Conservation (phyloP, 2,797 vertebrate genomes). For the Halcyon leucocephala region DNA sequence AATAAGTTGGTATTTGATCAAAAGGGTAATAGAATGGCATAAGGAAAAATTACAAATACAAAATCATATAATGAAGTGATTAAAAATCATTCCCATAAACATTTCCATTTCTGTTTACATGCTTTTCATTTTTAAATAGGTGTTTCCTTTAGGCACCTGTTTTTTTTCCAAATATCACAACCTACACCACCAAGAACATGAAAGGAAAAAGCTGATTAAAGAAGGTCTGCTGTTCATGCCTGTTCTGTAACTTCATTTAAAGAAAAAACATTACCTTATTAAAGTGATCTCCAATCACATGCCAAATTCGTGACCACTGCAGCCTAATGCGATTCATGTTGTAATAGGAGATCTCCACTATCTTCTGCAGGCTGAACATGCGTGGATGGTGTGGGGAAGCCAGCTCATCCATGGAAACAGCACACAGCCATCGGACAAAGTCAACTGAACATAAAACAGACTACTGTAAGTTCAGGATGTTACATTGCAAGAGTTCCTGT, state of each 20-base stretch:
- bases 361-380: conserved; percentile 98
- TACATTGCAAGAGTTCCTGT: neutral
- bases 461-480: neutral
- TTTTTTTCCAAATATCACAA: neutral
- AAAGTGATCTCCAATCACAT: conserved; percentile 96
- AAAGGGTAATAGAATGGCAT: neutral
- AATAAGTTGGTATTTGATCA: neutral
- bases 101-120: neutral
- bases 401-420: conserved; percentile 96
- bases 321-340: conserved; percentile 97
- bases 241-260: neutral
- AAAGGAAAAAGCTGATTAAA: neutral
- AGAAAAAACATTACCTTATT: conserved; percentile 86
- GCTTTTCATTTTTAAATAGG: neutral
- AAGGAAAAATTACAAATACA: neutral
- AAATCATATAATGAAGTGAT: neutral
- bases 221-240: neutral
- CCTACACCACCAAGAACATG: neutral
- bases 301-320: conserved; percentile 98
- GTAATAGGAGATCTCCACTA: conserved; percentile 97
- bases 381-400: conserved; percentile 92
- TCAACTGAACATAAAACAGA: conserved; percentile 83
- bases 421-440: conserved; percentile 95
- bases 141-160: neutral
- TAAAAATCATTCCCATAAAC: neutral